Evolutionary conservation across 2,888 invertebrate genomes (phyloP), one percentile per base, ranked within the genome.

Genomic region (Sarcophaga subvicina): DNA sequence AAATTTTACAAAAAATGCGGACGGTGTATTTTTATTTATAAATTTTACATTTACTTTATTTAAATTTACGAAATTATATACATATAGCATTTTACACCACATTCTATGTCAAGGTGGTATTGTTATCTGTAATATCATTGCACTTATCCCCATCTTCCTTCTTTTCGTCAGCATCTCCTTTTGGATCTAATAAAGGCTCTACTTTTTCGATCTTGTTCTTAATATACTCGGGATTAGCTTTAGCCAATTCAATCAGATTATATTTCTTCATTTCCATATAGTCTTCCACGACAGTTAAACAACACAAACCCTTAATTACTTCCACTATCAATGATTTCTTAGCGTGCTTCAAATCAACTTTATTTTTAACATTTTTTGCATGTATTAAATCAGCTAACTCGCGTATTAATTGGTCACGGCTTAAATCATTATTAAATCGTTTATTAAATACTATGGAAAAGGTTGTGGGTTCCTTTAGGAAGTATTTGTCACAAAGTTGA

Each of bases 221-320:
- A 37, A 78, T 62, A 67, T 88, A 63, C 2, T 80, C 73, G n/a
- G 69, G 20, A 76, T 83, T 71, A 47, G 8, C 20, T 69, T 37
- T 88, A 3, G 90, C 90, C 66, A 92, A 80, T 93, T 97, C 97
- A 85, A 96, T 93, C 84, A 98, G 94, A 94, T 98, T 98, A 93
- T 97, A 98, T 92, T 98, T 98, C 90, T 96, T 96, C 91, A 95
- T 96, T 88, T 95, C 95, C 90, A 95, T 95, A 93, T 97, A 98
- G 92, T 98, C 95, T 47, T 96, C 96, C 47, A 98, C 95, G 81
- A 98, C 95, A 86, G 97, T 96, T 12, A 99, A 91, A 88, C 98
- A 96, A 90, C 97, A 98, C 90, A 96, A 95, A 37, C 96, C 96
- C 90, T 96, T 96, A 71, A 98, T 95, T 66, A 98, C 94, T 94